These are phyloP conservation scores for Triplophysa tibetana DNA, from an alignment of 2,113 vertebrate species.

Conservation along the genomic window DNA sequence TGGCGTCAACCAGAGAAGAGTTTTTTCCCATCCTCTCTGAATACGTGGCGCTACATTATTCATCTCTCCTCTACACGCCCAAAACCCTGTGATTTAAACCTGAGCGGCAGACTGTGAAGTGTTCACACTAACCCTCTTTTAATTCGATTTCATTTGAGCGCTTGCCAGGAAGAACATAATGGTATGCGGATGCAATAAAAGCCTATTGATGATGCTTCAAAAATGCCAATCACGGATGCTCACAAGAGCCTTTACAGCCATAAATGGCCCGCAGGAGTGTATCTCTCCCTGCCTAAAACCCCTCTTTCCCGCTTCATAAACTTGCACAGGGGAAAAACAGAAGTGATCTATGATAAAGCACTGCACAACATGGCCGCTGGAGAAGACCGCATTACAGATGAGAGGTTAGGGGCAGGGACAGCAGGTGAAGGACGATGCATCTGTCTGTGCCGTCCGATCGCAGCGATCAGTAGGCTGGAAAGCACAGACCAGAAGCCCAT, in stretches of 20 bases:
- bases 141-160: conserved; percentile 53
- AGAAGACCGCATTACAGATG: conserved; percentile 20
- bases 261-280: conserved; percentile 34
- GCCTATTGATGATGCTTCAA: conserved; percentile 56
- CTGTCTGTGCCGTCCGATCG: conserved; percentile 25
- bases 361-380: conserved; percentile 24
- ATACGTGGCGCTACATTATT: conserved; percentile 5
- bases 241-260: conserved; percentile 42
- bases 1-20: conserved; percentile 9
- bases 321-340: conserved; percentile 25
- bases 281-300: not conserved
- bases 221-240: conserved; percentile 53
- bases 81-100: conserved; percentile 42
- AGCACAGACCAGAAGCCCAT: conserved; percentile 31
- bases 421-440: conserved; percentile 31
- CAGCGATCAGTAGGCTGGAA: conserved; percentile 11
- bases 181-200: conserved; percentile 54
- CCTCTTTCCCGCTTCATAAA: conserved; percentile 40
- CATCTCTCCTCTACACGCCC: conserved; percentile 13
- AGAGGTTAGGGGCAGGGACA: conserved; percentile 34
- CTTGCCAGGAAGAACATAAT: conserved; percentile 51
- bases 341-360: conserved; percentile 38
- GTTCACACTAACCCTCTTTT: conserved; percentile 46
- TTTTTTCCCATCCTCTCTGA: conserved; percentile 11
- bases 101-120: conserved; percentile 48